Base-by-base conservation (phyloP, 2,113 vertebrate genomes). In the Synodontis membranacea region DNA sequence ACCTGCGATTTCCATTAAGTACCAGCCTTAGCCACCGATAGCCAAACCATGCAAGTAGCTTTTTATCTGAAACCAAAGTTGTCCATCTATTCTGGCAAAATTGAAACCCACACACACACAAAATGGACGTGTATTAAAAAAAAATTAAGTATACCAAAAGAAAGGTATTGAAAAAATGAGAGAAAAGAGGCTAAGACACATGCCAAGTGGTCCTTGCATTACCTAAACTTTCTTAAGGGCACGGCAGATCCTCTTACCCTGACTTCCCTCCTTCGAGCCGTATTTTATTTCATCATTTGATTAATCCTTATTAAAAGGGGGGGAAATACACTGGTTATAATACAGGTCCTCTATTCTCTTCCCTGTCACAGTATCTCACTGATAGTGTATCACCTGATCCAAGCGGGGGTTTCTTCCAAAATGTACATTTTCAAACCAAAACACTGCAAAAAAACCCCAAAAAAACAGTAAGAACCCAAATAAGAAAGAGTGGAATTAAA, bases 231-330 rank as follows among this genome's bases (percentile, higher is more conserved):
- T 90, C 85, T 87, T 89, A 64, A 88, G 90, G 84, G 86, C 58
- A 84, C 56, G 6, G 19, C 66, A 64, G 86, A 89, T 91, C 87
- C 80, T 83, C 75, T 88, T 88, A 88, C 86, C 34, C 58, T 85
- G 23, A 82, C 75, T 76, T 87, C 66, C 56, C 70, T 84, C 60
- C 85, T 78, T 84, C 58, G 31, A 78, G 76, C 21, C 1, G 78
- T 86, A 91, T 90, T 80, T 64, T 66, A 54, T 89, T 90, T 86
- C 87, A 84, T 88, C 80, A 89, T 89, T 89, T 89, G 84, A 88
- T 86, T 88, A 90, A 90, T 88, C 86, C 89, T 85, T 82, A 84
- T 85, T 87, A 88, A 90, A 88, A 83, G 81, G 31, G 79, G 81
- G 37, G 28, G 17, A 25, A 74, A 62, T 48, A 21, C 46, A 21